These are phyloP conservation scores for Buceros bicornis DNA, from an alignment of 2,797 vertebrate genomes.

Conservation along the genomic window DNA sequence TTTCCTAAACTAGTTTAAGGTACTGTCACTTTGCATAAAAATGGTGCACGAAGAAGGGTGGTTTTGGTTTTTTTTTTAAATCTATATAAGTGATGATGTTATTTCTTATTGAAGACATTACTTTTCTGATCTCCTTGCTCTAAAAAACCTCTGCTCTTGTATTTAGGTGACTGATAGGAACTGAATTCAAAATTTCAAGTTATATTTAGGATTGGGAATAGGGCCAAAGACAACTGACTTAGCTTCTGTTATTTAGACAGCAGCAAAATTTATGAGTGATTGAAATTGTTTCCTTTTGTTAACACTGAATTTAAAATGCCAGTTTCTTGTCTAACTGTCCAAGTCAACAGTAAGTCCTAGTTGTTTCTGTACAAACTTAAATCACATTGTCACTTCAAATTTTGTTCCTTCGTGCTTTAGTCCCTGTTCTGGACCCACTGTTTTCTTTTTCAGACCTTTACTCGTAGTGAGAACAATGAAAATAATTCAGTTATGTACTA, in stretches of 20 bases:
- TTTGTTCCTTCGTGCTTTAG: background rate
- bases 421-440: background rate
- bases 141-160: background rate
- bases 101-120: background rate
- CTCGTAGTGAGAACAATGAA: background rate
- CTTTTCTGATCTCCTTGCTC: background rate
- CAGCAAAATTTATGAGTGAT: background rate
- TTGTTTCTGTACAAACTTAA: conserved; percentile 14
- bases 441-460: background rate
- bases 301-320: background rate
- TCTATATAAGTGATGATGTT: background rate
- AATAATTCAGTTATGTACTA: background rate
- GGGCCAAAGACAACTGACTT: background rate
- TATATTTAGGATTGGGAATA: background rate
- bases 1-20: background rate
- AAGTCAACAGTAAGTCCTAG: background rate
- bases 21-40: background rate
- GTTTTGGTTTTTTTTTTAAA: background rate
- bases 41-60: background rate
- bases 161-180: background rate
- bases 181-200: background rate
- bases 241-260: background rate
- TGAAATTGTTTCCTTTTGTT: conserved; percentile 12
- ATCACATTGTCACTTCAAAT: background rate
- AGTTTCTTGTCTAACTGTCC: background rate